Base-by-base conservation (phyloP, 2,888 invertebrate species). In the Plebejus argus region DNA sequence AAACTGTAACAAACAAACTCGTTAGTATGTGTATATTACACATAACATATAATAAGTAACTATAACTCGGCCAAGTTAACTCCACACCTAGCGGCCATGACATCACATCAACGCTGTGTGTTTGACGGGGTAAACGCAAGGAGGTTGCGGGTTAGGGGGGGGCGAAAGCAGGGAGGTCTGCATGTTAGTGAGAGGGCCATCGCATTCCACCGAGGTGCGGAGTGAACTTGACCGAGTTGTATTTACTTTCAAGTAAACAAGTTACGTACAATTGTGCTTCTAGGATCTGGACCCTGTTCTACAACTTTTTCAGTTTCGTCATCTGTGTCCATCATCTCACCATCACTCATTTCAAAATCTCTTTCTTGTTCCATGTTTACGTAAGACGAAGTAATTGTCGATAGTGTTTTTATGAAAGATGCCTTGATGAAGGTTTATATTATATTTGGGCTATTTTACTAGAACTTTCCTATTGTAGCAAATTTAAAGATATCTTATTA, bases 321-420 rank as follows among this genome's bases (percentile, higher is more conserved):
- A 82, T 92, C 91, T 76, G 90, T 85, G 39, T 39, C 39, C 77
- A 86, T 77, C 93, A 93, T 93, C 80, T 87, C 86, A 81, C 87
- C 88, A 81, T 93, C 93, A 83, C 93, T 93, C 93, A 94, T 93
- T 91, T 94, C 94, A 83, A 93, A 93, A 82, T 94, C 94, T 84
- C 83, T 89, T 76, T 94, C 93, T 87, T 91, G 89, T 45, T 82
- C 83, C 82, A 83, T 84, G 33, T 79, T 77, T 66, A 76, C 23
- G 23, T 71, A 76, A 76, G 45, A 4, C 33, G 12, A 33, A 39
- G 33, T 53, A 70, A 72, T 23, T 6, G 28, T 66, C 18, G 15
- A 33, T 66, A 8, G 66, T 66, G 15, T 15, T 28, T 66, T 15
- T 18, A 28, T 20, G 10, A 23, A 23, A 12, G 23, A 61, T 4